phyloP scores from a whole-genome alignment of 2,113 vertebrate genomes.

The Nipponia nippon region DNA sequence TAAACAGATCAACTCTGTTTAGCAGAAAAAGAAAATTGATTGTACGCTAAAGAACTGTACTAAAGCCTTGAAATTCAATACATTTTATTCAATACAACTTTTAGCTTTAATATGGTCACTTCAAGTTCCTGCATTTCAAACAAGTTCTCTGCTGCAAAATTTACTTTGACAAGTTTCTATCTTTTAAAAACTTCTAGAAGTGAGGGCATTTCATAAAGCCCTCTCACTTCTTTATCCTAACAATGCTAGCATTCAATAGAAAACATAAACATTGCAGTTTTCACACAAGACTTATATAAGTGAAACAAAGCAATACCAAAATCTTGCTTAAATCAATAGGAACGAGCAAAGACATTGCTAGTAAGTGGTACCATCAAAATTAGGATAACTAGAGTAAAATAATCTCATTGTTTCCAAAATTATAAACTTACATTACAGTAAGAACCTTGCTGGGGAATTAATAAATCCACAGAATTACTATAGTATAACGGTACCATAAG shows the following conservation, averaged over 20 bases:
- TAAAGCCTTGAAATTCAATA: background rate
- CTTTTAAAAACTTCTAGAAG: background rate
- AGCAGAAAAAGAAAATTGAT: background rate
- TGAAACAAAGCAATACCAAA: background rate
- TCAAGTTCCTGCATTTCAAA: background rate
- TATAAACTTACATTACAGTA: background rate
- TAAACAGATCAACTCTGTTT: background rate
- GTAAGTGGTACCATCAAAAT: background rate
- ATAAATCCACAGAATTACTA: background rate
- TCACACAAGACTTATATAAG: background rate
- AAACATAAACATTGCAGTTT: background rate
- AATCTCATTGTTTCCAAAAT: background rate
- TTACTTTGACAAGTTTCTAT: background rate
- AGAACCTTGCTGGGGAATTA: background rate
- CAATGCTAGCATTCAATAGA: accelerated
- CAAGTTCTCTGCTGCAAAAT: background rate
- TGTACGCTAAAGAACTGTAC: background rate
- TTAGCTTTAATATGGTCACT: background rate
- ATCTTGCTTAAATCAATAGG: background rate
- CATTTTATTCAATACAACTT: background rate
- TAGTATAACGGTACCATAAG: background rate
- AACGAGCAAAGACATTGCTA: background rate
- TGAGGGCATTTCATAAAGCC: background rate
- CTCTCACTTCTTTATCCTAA: background rate
- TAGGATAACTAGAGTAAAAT: background rate